Conservation (phyloP, 2,888 invertebrate species). For the Boloria selene region DNA sequence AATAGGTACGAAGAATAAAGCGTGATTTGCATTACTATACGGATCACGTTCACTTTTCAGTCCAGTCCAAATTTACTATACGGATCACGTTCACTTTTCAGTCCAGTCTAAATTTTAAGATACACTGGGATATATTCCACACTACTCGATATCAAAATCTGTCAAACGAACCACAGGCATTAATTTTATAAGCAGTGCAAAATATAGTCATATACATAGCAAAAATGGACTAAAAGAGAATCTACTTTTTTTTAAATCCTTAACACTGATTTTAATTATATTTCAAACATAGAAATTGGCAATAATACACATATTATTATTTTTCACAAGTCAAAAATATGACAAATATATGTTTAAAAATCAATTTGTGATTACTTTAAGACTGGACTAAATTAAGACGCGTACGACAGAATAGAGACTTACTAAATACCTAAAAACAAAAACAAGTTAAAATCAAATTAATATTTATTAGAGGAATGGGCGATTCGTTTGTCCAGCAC, state of each 20-base stretch:
- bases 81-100: background rate
- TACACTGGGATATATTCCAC: too few species aligned
- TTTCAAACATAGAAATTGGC: too few species aligned
- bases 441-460: conserved; percentile 22
- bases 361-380: background rate
- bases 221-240: too few species aligned
- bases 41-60: background rate
- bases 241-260: too few species aligned
- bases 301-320: too few species aligned
- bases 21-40: conserved; percentile 11
- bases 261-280: too few species aligned
- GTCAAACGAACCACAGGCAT: too few species aligned
- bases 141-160: background rate
- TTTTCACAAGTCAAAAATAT: too few species aligned
- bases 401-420: background rate
- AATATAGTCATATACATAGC: too few species aligned
- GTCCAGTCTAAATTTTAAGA: conserved; percentile 1
- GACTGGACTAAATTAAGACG: conserved; percentile 8
- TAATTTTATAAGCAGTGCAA: too few species aligned
- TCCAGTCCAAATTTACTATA: background rate
- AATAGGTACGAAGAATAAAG: conserved; percentile 16
- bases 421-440: conserved; percentile 6
- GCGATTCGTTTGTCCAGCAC: conserved; percentile 35
- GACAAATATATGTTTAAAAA: too few species aligned
- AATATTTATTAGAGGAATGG: conserved; percentile 38